A percentile compares a stretch with the other conserved stretches of the same genome.
Evolutionary conservation across 2,888 invertebrate species (phyloP).

Genomic region (Mechanitis mazaeus): DNA sequence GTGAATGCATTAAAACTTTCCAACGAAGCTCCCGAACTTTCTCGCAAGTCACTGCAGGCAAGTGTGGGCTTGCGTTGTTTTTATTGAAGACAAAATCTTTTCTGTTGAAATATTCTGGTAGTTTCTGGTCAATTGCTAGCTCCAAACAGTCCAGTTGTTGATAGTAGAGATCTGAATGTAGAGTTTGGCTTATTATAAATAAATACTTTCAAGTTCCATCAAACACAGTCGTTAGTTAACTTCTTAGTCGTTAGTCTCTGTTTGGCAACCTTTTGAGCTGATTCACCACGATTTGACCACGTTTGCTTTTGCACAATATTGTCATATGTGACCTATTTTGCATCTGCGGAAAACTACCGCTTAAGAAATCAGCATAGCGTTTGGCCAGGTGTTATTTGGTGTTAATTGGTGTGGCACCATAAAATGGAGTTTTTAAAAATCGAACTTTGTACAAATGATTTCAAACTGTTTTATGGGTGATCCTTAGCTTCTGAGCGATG

Average conservation of each 20-base stretch:
- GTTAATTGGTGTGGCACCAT: slow-evolving; percentile 20
- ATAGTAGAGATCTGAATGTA: slow-evolving; percentile 34
- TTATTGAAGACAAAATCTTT: slow-evolving; percentile 14
- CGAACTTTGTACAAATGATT: slow-evolving; percentile 15
- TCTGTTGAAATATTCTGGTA: slow-evolving; percentile 11
- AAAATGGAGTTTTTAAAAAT: not conserved
- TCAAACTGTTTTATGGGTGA: slow-evolving; percentile 27
- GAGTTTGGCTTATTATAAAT: slow-evolving; percentile 10
- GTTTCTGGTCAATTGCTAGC: slow-evolving; percentile 13
- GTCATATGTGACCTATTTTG: not conserved
- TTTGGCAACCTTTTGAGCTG: slow-evolving; percentile 14
- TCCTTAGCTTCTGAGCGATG: slow-evolving; percentile 14
- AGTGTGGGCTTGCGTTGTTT: slow-evolving; percentile 13
- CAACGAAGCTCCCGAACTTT: not conserved
- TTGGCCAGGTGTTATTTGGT: slow-evolving; percentile 19
- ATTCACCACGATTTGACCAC: slow-evolving; percentile 9
- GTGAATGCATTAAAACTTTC: not conserved
- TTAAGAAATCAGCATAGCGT: slow-evolving; percentile 26
- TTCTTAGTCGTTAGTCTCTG: slow-evolving; percentile 5
- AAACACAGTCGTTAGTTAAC: slow-evolving; percentile 1
- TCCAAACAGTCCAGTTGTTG: slow-evolving; percentile 68
- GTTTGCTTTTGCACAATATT: not conserved
- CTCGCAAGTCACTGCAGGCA: not conserved
- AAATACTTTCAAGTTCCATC: slow-evolving; percentile 6
- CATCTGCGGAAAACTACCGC: not conserved